phyloP scores from a whole-genome alignment of 2,113 vertebrate species.

The Antennarius striatus region DNA sequence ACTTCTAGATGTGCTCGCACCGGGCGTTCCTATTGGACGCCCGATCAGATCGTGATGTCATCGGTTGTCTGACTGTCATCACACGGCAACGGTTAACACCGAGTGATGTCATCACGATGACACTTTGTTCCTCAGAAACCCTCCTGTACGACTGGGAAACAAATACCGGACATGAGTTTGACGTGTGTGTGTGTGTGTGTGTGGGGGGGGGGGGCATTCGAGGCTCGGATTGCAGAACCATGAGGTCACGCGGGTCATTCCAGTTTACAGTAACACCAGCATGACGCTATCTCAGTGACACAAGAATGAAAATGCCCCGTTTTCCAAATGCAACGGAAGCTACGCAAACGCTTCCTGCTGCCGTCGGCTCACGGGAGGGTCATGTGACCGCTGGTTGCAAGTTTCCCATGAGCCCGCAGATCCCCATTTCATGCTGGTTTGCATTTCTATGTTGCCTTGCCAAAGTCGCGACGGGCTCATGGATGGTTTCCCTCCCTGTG shows the following conservation, averaged over 20 bases:
- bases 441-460: conserved; percentile 21
- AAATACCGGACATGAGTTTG: neutral
- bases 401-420: conserved; percentile 37
- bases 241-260: conserved; percentile 36
- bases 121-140: too few relatives aligned
- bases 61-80: too few relatives aligned
- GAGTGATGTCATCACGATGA: too few relatives aligned
- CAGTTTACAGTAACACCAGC: conserved; percentile 57
- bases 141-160: too few relatives aligned
- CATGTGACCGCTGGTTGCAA: conserved; percentile 51
- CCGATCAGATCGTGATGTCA: too few relatives aligned
- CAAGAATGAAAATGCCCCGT: conserved; percentile 62
- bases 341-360: conserved; percentile 33
- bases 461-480: conserved; percentile 19
- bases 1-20: too few relatives aligned
- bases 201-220: neutral
- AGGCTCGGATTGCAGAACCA: conserved; percentile 38
- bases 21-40: too few relatives aligned
- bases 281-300: conserved; percentile 53
- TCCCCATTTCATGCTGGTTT: conserved; percentile 31
- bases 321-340: conserved; percentile 46
- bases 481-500: neutral
- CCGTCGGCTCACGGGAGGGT: conserved; percentile 10
- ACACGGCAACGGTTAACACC: too few relatives aligned
- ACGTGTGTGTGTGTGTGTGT: neutral